Percentiles rank a stretch among this genome's conserved stretches.
These are phyloP conservation scores for Malacoctenus gilli DNA, from an alignment of 2,797 vertebrate species.

Conservation along the genomic window DNA sequence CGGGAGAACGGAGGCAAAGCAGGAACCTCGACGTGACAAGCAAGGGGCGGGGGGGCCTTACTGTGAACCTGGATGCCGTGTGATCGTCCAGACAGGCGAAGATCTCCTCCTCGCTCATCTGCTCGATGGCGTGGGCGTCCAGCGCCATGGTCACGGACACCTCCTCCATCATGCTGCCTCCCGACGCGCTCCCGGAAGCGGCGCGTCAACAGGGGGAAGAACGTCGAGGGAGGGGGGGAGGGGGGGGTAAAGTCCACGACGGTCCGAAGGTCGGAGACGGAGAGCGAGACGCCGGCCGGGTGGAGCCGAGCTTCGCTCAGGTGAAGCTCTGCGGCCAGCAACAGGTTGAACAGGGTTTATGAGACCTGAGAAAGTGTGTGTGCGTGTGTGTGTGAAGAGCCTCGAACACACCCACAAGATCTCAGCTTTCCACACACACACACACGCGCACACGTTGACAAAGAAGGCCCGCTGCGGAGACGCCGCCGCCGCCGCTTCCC, in stretches of 20 bases:
- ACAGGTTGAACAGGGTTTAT: constrained; percentile 64
- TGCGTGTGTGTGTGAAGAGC: constrained; percentile 17
- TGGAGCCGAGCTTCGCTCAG: constrained; percentile 1
- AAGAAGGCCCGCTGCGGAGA: background rate
- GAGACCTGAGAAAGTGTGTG: constrained; percentile 29
- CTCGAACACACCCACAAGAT: constrained; percentile 57
- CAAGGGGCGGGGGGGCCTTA: constrained; percentile 47
- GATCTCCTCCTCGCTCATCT: constrained; percentile 88
- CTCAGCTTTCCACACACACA: constrained; percentile 25
- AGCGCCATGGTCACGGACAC: constrained; percentile 85
- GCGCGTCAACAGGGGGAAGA: constrained; percentile 17
- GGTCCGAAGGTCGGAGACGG: constrained; percentile 56
- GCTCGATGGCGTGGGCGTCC: constrained; percentile 84
- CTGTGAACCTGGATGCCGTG: constrained; percentile 78
- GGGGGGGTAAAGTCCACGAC: constrained; percentile 64
- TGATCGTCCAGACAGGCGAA: constrained; percentile 87
- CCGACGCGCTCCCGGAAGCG: constrained; percentile 7
- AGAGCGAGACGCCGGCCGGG: constrained; percentile 8
- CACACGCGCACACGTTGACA: background rate
- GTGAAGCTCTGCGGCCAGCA: constrained; percentile 27
- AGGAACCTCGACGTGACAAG: background rate
- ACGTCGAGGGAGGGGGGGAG: no score
- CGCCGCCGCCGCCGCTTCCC: no score
- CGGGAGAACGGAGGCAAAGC: no score
- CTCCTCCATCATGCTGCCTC: constrained; percentile 90